These are phyloP conservation scores for Pseudomyrmex flavicornis DNA, from an alignment of 1,140 invertebrate genomes.

Conservation along the genomic window DNA sequence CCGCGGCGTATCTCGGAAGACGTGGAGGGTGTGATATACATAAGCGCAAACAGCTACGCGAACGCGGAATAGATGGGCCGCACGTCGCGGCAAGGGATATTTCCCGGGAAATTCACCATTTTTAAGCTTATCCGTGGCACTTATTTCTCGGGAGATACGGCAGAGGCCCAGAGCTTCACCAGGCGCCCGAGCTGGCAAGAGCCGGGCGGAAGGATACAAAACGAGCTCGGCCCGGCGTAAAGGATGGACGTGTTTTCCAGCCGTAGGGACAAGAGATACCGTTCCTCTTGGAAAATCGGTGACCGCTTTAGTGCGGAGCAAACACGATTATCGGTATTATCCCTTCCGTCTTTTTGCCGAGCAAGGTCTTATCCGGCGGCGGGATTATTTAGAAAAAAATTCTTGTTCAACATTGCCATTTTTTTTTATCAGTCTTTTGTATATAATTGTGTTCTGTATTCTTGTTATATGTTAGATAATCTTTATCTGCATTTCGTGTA, in stretches of 20 bases:
- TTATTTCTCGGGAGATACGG: slow-evolving; percentile 69
- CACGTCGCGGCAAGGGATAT: slow-evolving; percentile 58
- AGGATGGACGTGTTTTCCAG: slow-evolving; percentile 70
- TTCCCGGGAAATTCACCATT: slow-evolving; percentile 64
- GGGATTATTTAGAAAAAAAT: no score
- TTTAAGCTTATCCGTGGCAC: slow-evolving; percentile 69
- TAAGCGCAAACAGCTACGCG: slow-evolving; percentile 53
- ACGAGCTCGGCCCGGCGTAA: slow-evolving; percentile 62
- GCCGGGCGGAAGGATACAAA: slow-evolving; percentile 62
- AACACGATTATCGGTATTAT: slow-evolving; percentile 33
- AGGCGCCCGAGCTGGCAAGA: slow-evolving; percentile 9
- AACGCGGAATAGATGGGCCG: slow-evolving; percentile 50
- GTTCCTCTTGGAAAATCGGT: slow-evolving; percentile 44
- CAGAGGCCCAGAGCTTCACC: slow-evolving; percentile 40
- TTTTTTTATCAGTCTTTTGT: neutral
- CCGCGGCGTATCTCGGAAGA: slow-evolving; percentile 25
- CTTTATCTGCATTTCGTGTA: neutral
- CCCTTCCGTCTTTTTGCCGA: neutral
- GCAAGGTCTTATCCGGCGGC: neutral
- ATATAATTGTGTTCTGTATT: neutral
- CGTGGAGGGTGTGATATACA: slow-evolving; percentile 47
- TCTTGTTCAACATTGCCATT: neutral
- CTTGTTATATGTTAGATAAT: neutral
- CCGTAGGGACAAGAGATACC: slow-evolving; percentile 59
- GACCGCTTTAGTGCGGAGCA: slow-evolving; percentile 23